Evolutionary conservation across 2,113 vertebrate species (phyloP).

Genomic region (Thunnus thynnus): DNA sequence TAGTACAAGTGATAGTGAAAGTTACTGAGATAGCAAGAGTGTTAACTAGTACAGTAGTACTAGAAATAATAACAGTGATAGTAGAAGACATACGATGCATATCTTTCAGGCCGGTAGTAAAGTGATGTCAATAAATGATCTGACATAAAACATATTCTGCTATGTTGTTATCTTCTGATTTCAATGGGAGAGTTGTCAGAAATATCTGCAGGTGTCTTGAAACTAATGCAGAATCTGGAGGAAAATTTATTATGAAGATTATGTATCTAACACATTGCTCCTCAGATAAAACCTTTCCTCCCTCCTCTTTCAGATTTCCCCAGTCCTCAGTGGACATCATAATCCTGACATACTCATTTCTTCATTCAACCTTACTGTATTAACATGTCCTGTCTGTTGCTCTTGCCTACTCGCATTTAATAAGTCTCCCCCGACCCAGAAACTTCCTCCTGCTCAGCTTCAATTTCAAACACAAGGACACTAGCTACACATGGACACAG

Average conservation of each 20-base stretch:
- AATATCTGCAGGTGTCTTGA: neutral
- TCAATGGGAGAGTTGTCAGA: too few species aligned
- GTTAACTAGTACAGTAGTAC: neutral
- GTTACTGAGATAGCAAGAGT: neutral
- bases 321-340: constrained; percentile 8
- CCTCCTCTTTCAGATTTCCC: neutral
- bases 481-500: neutral
- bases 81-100: neutral
- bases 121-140: too few species aligned
- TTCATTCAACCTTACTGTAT: constrained; percentile 17
- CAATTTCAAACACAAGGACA: neutral
- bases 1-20: neutral
- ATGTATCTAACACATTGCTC: neutral
- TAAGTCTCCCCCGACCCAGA: neutral
- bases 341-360: neutral
- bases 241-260: neutral
- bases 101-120: too few species aligned
- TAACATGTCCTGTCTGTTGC: constrained; percentile 8
- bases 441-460: neutral
- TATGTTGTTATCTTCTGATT: neutral
- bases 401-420: constrained; percentile 1
- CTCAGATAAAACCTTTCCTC: neutral
- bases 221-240: neutral
- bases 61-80: neutral
- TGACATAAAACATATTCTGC: neutral